phyloP scores from a whole-genome alignment of 2,113 vertebrate genomes.

The Gadus chalcogrammus region DNA sequence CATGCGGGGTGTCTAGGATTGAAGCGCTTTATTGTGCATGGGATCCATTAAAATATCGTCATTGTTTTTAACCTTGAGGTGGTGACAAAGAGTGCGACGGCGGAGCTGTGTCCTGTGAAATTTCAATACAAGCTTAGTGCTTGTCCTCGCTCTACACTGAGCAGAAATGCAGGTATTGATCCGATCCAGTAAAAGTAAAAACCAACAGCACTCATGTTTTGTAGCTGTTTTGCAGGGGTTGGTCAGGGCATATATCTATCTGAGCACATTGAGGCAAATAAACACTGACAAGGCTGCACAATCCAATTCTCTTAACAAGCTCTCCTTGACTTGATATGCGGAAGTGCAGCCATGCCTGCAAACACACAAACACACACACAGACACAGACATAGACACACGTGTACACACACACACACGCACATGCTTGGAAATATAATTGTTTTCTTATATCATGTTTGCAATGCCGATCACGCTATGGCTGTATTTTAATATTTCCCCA shows the following conservation, averaged over 20 bases:
- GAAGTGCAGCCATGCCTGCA: conserved; percentile 13
- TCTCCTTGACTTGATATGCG: conserved; percentile 23
- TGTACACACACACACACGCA: neutral
- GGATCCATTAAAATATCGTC: no score
- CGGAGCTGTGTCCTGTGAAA: neutral
- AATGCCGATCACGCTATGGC: no score
- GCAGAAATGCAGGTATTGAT: neutral
- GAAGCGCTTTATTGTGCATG: no score
- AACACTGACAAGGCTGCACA: conserved; percentile 46
- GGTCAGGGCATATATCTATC: conserved; percentile 32
- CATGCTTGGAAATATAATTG: neutral
- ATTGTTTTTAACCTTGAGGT: no score
- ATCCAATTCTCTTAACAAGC: conserved; percentile 54
- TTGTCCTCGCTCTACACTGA: neutral
- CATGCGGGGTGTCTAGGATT: no score
- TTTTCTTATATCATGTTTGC: neutral
- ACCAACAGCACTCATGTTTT: no score
- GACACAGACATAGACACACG: no score
- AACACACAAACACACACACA: neutral
- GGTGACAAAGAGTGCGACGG: no score
- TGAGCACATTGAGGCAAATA: conserved; percentile 43
- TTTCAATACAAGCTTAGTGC: neutral
- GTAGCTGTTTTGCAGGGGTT: no score
- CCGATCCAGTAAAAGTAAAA: neutral
- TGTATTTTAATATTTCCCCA: no score